Evolutionary conservation across 2,113 vertebrate genomes (phyloP).

Genomic region (Notiomystis cincta): DNA sequence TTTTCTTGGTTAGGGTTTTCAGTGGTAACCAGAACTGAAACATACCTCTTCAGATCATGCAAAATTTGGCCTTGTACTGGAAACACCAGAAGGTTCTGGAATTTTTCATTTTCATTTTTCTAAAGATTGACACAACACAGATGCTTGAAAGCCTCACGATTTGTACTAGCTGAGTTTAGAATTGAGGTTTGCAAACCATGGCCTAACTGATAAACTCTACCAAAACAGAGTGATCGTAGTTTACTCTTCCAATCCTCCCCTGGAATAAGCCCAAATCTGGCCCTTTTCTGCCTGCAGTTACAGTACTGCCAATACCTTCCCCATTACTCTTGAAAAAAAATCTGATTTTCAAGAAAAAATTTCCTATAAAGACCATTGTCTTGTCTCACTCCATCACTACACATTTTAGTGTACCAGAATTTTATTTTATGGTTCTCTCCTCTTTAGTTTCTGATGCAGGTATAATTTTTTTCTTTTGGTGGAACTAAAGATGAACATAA

Average conservation of each 20-base stretch:
- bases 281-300: background rate
- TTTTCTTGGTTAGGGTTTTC: constrained; percentile 1
- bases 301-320: background rate
- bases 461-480: background rate
- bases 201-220: background rate
- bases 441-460: background rate
- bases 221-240: background rate
- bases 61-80: background rate
- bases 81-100: constrained; percentile 11
- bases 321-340: background rate
- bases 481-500: background rate
- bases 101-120: background rate
- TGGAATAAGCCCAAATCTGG: background rate
- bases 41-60: background rate
- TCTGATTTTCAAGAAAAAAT: background rate
- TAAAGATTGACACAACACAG: background rate
- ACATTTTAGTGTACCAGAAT: background rate
- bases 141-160: background rate
- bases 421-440: background rate
- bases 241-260: fast-evolving
- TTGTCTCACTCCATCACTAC: background rate
- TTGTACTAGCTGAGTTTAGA: background rate
- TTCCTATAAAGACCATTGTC: background rate
- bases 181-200: background rate
- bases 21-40: background rate